Percentiles rank a stretch among this genome's conserved stretches.
phyloP scores from a whole-genome alignment of 2,888 invertebrate genomes.

The Lydus trimaculatus region DNA sequence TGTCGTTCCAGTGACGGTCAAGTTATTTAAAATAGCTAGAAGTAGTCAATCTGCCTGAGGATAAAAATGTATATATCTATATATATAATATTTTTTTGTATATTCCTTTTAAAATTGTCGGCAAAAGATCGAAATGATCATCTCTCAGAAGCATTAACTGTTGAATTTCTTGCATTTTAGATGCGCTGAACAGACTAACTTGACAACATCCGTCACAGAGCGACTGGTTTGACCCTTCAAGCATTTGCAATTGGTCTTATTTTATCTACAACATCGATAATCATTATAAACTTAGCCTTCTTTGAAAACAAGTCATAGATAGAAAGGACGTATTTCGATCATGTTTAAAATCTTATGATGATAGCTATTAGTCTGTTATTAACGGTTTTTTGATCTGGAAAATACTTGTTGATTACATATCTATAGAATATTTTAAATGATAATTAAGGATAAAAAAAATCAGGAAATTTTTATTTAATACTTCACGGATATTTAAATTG shows the following conservation, averaged over 20 bases:
- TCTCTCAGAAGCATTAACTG: constrained; percentile 14
- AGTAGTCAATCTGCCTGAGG: not conserved
- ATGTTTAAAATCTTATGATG: constrained; percentile 26
- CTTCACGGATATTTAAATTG: constrained; percentile 10
- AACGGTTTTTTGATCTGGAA: constrained; percentile 26
- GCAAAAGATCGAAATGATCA: constrained; percentile 8
- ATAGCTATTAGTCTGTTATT: constrained; percentile 23
- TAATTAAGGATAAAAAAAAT: not conserved
- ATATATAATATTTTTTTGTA: not conserved
- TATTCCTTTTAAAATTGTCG: not conserved
- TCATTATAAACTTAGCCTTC: constrained; percentile 19
- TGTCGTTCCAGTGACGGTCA: not conserved
- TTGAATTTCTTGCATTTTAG: constrained; percentile 31
- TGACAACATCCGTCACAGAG: constrained; percentile 30
- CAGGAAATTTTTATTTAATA: not conserved
- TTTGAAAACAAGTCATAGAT: constrained; percentile 15
- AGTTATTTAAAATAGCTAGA: not conserved
- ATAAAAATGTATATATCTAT: not conserved
- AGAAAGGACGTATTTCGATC: constrained; percentile 16
- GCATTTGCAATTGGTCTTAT: constrained; percentile 26
- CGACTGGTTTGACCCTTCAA: constrained; percentile 28
- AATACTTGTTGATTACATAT: constrained; percentile 27
- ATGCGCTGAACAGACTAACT: constrained; percentile 19
- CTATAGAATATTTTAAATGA: constrained; percentile 12
- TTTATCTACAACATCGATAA: constrained; percentile 29